Percentiles rank a stretch among this genome's conserved stretches.
Evolutionary conservation across 2,797 vertebrate species (phyloP).

Genomic region (Myotis myotis): DNA sequence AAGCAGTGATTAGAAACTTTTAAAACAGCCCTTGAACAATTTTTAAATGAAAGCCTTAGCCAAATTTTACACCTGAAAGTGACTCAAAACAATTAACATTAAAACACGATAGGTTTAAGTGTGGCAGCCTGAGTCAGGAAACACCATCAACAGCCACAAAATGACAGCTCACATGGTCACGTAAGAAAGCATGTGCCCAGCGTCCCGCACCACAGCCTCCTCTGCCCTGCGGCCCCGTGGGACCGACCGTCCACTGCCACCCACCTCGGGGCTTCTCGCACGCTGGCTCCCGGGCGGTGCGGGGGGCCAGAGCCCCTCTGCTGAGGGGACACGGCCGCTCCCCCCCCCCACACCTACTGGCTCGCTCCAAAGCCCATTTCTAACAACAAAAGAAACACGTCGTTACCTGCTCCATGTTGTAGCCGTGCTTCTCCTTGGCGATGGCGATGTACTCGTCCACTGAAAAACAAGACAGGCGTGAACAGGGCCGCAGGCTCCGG

Average conservation of each 20-base stretch:
- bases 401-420: slow-evolving; percentile 97
- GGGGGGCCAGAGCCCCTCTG: too few species aligned
- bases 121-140: neutral
- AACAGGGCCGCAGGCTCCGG: neutral
- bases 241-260: too few species aligned
- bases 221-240: neutral
- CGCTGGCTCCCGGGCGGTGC: too few species aligned
- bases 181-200: neutral
- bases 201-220: neutral
- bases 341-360: neutral
- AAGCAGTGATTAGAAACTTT: neutral
- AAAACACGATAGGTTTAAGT: neutral
- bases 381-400: neutral
- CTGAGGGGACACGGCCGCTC: slow-evolving; percentile 45
- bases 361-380: neutral
- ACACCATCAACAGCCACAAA: neutral
- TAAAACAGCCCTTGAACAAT: neutral
- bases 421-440: slow-evolving; percentile 97
- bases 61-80: neutral
- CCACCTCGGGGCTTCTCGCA: too few species aligned
- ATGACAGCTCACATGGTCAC: too few species aligned
- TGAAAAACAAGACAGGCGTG: slow-evolving; percentile 81
- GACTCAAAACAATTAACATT: neutral
- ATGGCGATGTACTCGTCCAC: slow-evolving; percentile 97
- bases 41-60: neutral